Evolutionary conservation across 2,797 vertebrate species (phyloP).

Genomic region (Molossus alvarezi): DNA sequence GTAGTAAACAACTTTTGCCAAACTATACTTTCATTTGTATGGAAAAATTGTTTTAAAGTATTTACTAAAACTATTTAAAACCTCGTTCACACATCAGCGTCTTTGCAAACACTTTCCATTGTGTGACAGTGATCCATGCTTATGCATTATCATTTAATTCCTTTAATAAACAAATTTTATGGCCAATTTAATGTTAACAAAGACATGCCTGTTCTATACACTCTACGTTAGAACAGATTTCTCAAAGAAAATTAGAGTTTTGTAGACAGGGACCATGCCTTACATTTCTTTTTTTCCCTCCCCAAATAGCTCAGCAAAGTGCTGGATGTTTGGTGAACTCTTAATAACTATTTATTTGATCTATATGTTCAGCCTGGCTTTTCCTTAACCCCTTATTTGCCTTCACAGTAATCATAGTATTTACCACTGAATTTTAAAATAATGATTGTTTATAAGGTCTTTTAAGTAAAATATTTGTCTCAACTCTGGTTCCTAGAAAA

Average conservation of each 20-base stretch:
- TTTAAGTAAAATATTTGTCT: constrained; percentile 34
- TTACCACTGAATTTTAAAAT: background rate
- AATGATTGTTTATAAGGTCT: background rate
- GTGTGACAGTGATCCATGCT: background rate
- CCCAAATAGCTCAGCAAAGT: background rate
- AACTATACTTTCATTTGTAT: background rate
- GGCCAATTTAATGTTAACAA: background rate
- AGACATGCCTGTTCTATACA: background rate
- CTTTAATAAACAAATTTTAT: background rate
- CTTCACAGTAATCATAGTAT: background rate
- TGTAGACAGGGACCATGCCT: background rate
- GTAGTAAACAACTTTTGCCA: constrained; percentile 3
- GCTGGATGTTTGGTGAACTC: background rate
- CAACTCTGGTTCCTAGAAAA: background rate
- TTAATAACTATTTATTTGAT: background rate
- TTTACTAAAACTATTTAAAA: background rate
- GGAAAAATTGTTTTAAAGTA: constrained; percentile 18
- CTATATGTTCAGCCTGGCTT: background rate
- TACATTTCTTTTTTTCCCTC: background rate
- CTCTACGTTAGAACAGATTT: background rate
- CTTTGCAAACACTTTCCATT: background rate
- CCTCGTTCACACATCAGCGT: fast-evolving
- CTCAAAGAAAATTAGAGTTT: constrained; percentile 25
- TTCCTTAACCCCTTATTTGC: constrained; percentile 51
- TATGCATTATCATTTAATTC: constrained; percentile 7